Evolutionary conservation across 2,888 invertebrate species (phyloP), one percentile per base, ranked within the genome.

Genomic region (Alloscopus bannaensis): DNA sequence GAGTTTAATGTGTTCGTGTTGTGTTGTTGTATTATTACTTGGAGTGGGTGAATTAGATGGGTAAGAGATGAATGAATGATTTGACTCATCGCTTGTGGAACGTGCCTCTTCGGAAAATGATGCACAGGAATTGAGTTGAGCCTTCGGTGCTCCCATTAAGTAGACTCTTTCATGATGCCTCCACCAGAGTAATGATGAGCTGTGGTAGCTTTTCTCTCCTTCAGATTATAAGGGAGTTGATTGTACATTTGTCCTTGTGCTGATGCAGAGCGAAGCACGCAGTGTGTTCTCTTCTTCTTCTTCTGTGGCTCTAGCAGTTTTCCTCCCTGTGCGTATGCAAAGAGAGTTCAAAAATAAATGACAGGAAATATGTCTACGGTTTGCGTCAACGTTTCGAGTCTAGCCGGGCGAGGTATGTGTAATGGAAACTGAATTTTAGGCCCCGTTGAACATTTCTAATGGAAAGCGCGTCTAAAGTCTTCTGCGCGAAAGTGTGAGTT

Each of bases 21-120:
- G n/a, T n/a, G 52, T 52, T 13, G 52, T 4, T 29, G 57, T 57
- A 18, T n/a, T 57, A 31, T 57, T 31, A 57, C n/a, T 57, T 57
- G 29, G 24, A 69, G 69, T 31, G n/a, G 20, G 57, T 40, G 69
- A 77, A 57, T 78, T 77, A 70, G 69, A 57, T 77, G 64, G 47
- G 36, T 59, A 47, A 36, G 66, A 66, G 62, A 73, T 76, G 76
- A 77, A 82, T 82, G 82, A 82, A 82, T 80, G 77, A 82, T 82
- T 80, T 52, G 80, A 77, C 76, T 80, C 72, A 76, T 82, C 57
- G 60, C n/a, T n/a, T n/a, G 36, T 50, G 71, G 71, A 71, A 71
- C 71, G 71, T 71, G 71, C 70, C 47, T 70, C n/a, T 11, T 11
- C 40, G 62, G n/a, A 36, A 55, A 55, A n/a, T n/a, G n/a, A n/a